Base-by-base conservation (phyloP, 2,797 vertebrate genomes). In the Onychomys torridus region DNA sequence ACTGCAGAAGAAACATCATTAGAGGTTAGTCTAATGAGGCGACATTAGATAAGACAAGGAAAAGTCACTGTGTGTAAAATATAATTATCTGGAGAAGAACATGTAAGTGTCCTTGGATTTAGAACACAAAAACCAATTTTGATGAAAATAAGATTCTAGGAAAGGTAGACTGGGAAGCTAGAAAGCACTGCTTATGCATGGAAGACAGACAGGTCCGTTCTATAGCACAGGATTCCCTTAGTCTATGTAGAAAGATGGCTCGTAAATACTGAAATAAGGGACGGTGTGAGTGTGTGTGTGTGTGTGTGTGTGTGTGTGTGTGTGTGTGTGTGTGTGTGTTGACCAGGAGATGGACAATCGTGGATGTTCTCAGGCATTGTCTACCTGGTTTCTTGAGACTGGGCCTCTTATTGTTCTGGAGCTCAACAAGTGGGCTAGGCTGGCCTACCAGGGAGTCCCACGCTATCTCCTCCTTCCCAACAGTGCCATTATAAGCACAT, bases 11-110 rank as follows among this genome's bases (percentile, higher is more conserved):
- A 43, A 89, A 34, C 69, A n/a, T 88, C 49, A 57, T 76, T 92
- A 96, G 82, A 49, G 75, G 25, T 90, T 82, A 90, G 71, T 95
- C 94, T 92, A 95, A 90, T 16, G 85, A 97, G 85, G 88, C n/a
- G 83, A 82, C 46, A 37, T 75, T 57, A 96, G 61, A 73, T 69
- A 92, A 94, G 82, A 23, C 82, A 73, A 89, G 67, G 82, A 92
- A 61, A 95, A 96, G 71, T 83, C 83, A 32, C 9, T 21, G 27
- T 40, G 40, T 55, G 75, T 89, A 83, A 96, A 97, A 91, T 86
- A 91, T 32, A 81, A 89, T 87, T 79, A 90, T 77, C 65, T 67
- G 46, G 75, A 93, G 91, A 79, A 87, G 90, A 92, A 67, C 79
- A 65, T 49, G 59, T 37, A 75, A 91, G 69, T 86, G 63, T 23